phyloP scores from a whole-genome alignment of 1,140 invertebrate species.

The Drosophila pandora region DNA sequence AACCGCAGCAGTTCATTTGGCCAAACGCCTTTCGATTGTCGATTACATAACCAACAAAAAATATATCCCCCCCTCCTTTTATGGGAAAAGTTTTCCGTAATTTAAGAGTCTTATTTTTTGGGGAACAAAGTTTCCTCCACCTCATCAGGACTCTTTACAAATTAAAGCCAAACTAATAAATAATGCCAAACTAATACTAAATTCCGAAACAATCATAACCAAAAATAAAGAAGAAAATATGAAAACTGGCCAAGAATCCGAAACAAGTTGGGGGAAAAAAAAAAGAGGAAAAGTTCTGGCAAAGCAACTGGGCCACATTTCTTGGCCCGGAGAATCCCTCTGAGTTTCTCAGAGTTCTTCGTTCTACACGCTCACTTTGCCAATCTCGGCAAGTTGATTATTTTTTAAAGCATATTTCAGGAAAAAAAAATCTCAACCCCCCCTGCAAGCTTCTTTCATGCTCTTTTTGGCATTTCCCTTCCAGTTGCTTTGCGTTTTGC shows the following conservation, averaged over 20 bases:
- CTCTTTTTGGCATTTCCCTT: constrained; percentile 53
- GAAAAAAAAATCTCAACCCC: constrained; percentile 10
- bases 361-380: constrained; percentile 11
- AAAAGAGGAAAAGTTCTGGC: constrained; percentile 25
- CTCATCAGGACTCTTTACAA: not conserved
- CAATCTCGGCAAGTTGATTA: constrained; percentile 72
- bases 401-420: constrained; percentile 79
- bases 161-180: constrained; percentile 12
- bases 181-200: constrained; percentile 6
- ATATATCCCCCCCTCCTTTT: not conserved
- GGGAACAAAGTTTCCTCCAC: not conserved
- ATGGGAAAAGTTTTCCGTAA: not conserved
- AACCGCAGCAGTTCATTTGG: constrained; percentile 44
- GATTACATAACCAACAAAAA: constrained; percentile 57
- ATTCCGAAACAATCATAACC: constrained; percentile 12
- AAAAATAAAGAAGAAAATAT: not conserved
- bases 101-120: not conserved
- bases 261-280: not conserved
- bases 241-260: constrained; percentile 10
- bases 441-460: not conserved
- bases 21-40: constrained; percentile 58
- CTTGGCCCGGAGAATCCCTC: constrained; percentile 22
- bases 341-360: not conserved
- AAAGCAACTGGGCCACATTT: constrained; percentile 31
- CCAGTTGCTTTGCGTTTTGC: constrained; percentile 71